Evolutionary conservation across 2,888 invertebrate species (phyloP).

Genomic region (Epirrhoe alternata): DNA sequence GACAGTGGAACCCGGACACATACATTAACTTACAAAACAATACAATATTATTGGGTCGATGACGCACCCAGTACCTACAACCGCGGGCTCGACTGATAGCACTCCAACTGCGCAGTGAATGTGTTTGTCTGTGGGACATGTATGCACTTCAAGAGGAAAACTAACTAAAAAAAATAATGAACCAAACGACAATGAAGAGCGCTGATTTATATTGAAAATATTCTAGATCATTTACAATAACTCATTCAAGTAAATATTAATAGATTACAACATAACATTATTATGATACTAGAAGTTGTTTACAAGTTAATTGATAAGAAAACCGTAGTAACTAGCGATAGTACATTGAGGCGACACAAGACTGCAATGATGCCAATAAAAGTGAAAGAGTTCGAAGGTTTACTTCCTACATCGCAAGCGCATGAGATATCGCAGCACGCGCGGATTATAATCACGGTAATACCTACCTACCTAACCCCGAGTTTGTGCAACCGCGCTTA

Average conservation of each 20-base stretch:
- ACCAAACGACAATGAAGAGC: not conserved
- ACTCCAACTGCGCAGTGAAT: slow-evolving; percentile 66
- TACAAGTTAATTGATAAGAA: slow-evolving; percentile 1
- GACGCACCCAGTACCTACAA: slow-evolving; percentile 59
- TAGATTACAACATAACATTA: not conserved
- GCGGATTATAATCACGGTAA: slow-evolving; percentile 74
- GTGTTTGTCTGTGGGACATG: slow-evolving; percentile 38
- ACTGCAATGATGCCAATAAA: slow-evolving; percentile 49
- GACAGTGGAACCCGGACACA: slow-evolving; percentile 65
- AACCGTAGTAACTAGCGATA: not conserved
- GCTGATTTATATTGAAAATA: not conserved
- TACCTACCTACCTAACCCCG: slow-evolving; percentile 69
- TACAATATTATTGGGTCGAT: slow-evolving; percentile 55
- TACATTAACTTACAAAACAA: slow-evolving; percentile 53
- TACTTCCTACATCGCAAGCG: slow-evolving; percentile 65
- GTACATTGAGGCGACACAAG: slow-evolving; percentile 5
- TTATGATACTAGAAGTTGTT: not conserved
- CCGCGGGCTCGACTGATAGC: slow-evolving; percentile 59
- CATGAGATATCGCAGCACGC: slow-evolving; percentile 73
- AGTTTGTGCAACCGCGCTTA: slow-evolving; percentile 76
- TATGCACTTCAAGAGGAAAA: slow-evolving; percentile 8
- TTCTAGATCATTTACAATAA: not conserved
- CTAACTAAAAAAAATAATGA: not conserved
- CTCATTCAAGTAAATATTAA: not conserved
- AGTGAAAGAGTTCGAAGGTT: slow-evolving; percentile 75